phyloP scores from a whole-genome alignment of 2,797 vertebrate species.

The Poeciliopsis gracilis region DNA sequence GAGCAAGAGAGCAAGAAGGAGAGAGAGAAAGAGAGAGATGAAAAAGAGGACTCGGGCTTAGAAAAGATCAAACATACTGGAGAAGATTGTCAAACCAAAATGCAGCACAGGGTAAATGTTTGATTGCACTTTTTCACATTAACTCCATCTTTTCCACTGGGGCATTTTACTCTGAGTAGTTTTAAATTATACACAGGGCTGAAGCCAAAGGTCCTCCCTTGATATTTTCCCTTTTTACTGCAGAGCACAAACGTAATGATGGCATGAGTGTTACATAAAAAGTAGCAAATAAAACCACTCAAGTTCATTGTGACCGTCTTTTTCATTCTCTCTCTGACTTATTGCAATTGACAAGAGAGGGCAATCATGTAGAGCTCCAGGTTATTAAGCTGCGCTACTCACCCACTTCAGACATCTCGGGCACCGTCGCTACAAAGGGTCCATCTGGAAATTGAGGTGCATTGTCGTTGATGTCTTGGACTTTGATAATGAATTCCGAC shows the following conservation, averaged over 20 bases:
- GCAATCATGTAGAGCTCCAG: slow-evolving; percentile 16
- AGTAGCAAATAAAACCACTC: slow-evolving; percentile 8
- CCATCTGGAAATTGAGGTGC: slow-evolving; percentile 97
- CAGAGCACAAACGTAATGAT: slow-evolving; percentile 17
- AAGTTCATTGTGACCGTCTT: slow-evolving; percentile 14
- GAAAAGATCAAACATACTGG: slow-evolving; percentile 56
- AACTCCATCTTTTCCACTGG: slow-evolving; percentile 3
- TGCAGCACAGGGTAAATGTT: slow-evolving; percentile 28
- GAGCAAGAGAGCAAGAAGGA: slow-evolving; percentile 34
- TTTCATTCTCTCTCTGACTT: slow-evolving; percentile 11
- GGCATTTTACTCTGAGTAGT: background rate
- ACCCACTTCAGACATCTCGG: slow-evolving; percentile 99
- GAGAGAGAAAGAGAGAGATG: slow-evolving; percentile 46
- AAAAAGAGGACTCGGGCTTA: slow-evolving; percentile 53
- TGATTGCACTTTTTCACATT: slow-evolving; percentile 26
- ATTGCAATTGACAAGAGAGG: background rate
- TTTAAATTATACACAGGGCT: background rate
- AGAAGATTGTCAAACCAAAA: slow-evolving; percentile 39
- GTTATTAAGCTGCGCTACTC: slow-evolving; percentile 68
- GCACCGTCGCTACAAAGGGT: slow-evolving; percentile 91
- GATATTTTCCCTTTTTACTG: background rate
- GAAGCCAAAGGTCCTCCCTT: slow-evolving; percentile 9
- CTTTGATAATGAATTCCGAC: slow-evolving; percentile 99
- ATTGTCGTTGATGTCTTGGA: slow-evolving; percentile 99
- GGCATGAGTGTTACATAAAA: slow-evolving; percentile 17